Evolutionary conservation across 2,888 invertebrate genomes (phyloP).

Genomic region (Sphaerophoria taeniata): DNA sequence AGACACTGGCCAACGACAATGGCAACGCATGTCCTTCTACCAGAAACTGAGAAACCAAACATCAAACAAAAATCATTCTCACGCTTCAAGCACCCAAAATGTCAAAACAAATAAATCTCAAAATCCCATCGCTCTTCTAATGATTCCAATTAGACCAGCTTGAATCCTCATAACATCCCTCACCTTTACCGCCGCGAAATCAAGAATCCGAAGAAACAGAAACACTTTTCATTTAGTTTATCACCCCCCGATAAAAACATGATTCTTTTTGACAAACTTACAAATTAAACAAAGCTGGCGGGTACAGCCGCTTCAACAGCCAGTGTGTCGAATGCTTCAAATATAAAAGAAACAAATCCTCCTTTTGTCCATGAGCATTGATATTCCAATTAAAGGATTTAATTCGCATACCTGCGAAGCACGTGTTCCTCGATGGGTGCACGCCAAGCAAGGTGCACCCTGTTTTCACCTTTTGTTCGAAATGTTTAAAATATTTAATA

Average conservation of each 20-base stretch:
- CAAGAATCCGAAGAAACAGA: conserved; percentile 26
- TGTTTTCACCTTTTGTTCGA: conserved; percentile 66
- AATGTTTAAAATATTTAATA: conserved; percentile 36
- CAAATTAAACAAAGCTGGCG: background rate
- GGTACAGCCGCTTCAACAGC: background rate
- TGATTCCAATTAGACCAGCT: conserved; percentile 59
- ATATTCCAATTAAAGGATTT: conserved; percentile 74
- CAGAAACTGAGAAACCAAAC: conserved; percentile 44
- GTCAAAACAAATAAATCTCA: conserved; percentile 71
- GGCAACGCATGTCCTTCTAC: conserved; percentile 8
- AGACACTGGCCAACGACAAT: background rate
- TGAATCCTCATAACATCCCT: conserved; percentile 21
- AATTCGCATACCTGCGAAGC: conserved; percentile 68
- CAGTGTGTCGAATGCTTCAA: no score
- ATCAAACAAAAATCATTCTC: conserved; percentile 67
- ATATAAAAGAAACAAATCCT: conserved; percentile 30
- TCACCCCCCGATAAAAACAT: conserved; percentile 33
- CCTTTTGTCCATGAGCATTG: conserved; percentile 31
- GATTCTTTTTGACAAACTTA: conserved; percentile 35
- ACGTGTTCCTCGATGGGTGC: conserved; percentile 59
- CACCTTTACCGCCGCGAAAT: conserved; percentile 22
- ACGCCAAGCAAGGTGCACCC: conserved; percentile 62
- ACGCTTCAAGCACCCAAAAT: conserved; percentile 58
- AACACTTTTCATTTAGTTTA: conserved; percentile 52
- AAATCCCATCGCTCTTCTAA: conserved; percentile 23